Evolutionary conservation across 2,113 vertebrate species (phyloP).

Genomic region (Perognathus longimembris): DNA sequence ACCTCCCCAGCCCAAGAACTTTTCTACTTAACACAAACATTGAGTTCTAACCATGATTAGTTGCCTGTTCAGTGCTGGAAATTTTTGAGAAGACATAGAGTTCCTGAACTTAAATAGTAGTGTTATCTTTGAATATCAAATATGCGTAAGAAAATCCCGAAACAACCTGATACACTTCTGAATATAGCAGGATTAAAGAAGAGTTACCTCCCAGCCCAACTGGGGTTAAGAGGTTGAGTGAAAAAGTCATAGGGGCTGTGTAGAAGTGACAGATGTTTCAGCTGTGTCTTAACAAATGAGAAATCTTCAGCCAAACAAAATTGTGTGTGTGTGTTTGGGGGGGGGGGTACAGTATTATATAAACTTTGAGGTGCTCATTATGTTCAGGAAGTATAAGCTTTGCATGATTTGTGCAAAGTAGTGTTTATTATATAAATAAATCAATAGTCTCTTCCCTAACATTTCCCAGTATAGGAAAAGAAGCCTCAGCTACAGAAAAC

Average conservation of each 20-base stretch:
- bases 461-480: neutral
- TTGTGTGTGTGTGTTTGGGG: neutral
- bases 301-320: neutral
- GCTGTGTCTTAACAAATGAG: neutral
- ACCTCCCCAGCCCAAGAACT: neutral
- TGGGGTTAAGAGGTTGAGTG: no score
- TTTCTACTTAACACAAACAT: constrained; percentile 11
- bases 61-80: neutral
- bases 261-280: neutral
- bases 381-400: neutral
- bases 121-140: neutral
- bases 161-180: neutral
- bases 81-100: neutral
- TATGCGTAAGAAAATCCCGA: neutral
- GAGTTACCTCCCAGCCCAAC: neutral
- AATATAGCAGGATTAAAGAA: neutral
- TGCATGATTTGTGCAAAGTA: neutral
- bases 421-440: neutral
- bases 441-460: neutral
- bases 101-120: neutral
- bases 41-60: neutral
- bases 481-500: neutral
- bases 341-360: neutral
- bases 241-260: neutral
- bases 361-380: neutral